These are phyloP conservation scores for Hypercompe scribonia DNA, from an alignment of 2,888 invertebrate species.

Conservation along the genomic window DNA sequence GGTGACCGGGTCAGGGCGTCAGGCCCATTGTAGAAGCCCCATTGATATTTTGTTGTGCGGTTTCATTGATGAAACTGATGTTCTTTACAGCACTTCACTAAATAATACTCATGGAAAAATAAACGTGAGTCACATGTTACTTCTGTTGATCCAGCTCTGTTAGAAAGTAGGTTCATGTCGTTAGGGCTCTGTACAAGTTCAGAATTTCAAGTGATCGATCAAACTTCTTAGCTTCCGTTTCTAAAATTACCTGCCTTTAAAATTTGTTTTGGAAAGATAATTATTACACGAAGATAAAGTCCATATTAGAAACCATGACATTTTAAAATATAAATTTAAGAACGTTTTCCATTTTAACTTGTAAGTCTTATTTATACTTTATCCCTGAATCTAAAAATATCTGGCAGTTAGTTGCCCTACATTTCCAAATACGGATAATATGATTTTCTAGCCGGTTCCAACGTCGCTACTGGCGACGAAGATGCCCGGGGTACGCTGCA, in stretches of 20 bases:
- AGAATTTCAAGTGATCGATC: no score
- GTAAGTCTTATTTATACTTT: conserved; percentile 40
- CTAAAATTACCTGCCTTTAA: neutral
- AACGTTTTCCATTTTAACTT: conserved; percentile 49
- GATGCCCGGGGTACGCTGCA: conserved; percentile 40
- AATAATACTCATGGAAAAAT: neutral
- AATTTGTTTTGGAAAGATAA: neutral
- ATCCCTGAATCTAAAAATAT: conserved; percentile 63
- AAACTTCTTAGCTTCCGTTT: neutral
- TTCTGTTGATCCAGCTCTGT: neutral
- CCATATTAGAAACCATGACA: conserved; percentile 1
- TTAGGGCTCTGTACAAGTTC: neutral
- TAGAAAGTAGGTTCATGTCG: no score
- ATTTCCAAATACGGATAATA: conserved; percentile 50
- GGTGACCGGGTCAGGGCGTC: conserved; percentile 80
- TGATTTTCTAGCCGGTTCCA: conserved; percentile 52
- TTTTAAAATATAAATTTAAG: conserved; percentile 26
- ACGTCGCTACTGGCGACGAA: conserved; percentile 44
- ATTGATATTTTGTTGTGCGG: conserved; percentile 82
- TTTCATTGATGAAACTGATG: conserved; percentile 76
- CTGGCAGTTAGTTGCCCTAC: conserved; percentile 46
- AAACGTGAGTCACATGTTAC: neutral
- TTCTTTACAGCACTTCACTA: conserved; percentile 33
- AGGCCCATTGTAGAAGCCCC: conserved; percentile 79
- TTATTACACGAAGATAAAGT: neutral